These are phyloP conservation scores for Sphaerophoria taeniata DNA, from an alignment of 2,888 invertebrate species.

Conservation along the genomic window DNA sequence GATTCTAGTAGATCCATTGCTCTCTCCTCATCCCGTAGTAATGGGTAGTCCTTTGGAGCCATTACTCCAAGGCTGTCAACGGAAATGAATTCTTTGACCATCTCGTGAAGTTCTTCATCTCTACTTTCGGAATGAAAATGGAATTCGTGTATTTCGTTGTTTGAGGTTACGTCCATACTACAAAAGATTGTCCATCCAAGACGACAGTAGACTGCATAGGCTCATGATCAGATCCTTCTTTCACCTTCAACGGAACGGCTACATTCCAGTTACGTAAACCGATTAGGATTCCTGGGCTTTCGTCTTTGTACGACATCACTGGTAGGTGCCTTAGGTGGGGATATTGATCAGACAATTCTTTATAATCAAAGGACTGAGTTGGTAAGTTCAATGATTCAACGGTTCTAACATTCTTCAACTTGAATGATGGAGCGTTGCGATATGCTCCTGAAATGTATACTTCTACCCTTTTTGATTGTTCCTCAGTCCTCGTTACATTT, in stretches of 20 bases:
- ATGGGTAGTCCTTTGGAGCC: neutral
- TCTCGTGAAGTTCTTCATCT: neutral
- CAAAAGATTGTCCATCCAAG: conserved; percentile 11
- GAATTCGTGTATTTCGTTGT: neutral
- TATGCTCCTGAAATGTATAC: conserved; percentile 38
- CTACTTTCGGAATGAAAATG: neutral
- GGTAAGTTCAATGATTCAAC: conserved; percentile 38
- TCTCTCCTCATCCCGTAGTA: neutral
- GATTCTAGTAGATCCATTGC: neutral
- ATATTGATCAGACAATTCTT: conserved; percentile 39
- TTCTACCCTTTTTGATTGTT: conserved; percentile 32
- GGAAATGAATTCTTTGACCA: conserved; percentile 2
- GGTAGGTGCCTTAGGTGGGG: conserved; percentile 44
- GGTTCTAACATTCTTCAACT: conserved; percentile 12
- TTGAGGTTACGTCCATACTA: neutral
- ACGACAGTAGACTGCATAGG: conserved; percentile 4
- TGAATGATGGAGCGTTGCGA: conserved; percentile 20
- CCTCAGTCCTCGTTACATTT: conserved; percentile 7
- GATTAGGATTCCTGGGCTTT: conserved; percentile 42
- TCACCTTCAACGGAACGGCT: conserved; percentile 37
- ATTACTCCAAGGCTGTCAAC: neutral
- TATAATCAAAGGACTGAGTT: conserved; percentile 26
- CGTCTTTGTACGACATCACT: conserved; percentile 42
- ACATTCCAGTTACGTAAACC: conserved; percentile 34
- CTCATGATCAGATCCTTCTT: neutral